A percentile compares a stretch with the other conserved stretches of the same genome.
Conservation (phyloP, 2,113 vertebrate species). For the Meleagris gallopavo region DNA sequence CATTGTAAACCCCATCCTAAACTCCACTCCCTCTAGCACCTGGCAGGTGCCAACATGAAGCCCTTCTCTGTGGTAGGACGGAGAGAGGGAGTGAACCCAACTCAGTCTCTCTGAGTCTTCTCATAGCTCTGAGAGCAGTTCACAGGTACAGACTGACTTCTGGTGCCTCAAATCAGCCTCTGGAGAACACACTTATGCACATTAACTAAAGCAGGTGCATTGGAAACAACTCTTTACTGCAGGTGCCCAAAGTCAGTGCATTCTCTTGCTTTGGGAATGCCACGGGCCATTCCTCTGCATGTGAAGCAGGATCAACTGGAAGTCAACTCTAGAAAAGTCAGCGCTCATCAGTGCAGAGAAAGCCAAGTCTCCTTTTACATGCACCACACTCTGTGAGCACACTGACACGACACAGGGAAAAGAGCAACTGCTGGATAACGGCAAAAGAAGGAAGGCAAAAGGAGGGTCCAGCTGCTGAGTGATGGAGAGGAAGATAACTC, state of each 20-base stretch:
- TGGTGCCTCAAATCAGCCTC: not conserved
- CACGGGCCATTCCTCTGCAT: not conserved
- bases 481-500: not conserved
- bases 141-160: not conserved
- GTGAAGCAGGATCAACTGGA: not conserved
- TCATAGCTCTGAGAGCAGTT: not conserved
- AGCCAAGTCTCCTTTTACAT: not conserved
- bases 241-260: not conserved
- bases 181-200: not conserved
- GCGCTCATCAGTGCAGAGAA: not conserved
- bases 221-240: not conserved
- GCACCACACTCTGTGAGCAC: not conserved
- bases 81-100: not conserved
- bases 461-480: not conserved
- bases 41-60: not conserved
- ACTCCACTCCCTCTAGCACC: not conserved
- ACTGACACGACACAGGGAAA: accelerated
- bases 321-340: not conserved
- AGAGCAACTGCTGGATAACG: not conserved
- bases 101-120: not conserved
- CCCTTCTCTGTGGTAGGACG: accelerated
- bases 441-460: not conserved
- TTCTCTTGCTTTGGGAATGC: not conserved
- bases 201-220: not conserved
- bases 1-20: not conserved